phyloP scores from a whole-genome alignment of 1,140 invertebrate species.

The Lordiphosa collinella region DNA sequence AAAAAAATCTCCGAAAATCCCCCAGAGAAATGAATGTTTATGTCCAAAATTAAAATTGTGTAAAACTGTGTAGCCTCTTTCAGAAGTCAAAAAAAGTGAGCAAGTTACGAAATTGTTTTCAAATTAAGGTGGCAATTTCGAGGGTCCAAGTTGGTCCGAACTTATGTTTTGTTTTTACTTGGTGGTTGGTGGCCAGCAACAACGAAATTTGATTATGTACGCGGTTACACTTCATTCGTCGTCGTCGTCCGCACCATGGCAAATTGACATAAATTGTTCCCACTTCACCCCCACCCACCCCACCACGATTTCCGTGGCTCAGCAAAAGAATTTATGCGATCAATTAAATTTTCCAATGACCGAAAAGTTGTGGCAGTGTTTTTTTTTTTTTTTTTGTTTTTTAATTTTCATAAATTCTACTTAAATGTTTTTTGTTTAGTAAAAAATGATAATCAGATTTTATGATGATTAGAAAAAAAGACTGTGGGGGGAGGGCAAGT shows the following conservation, averaged over 20 bases:
- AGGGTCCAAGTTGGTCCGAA: constrained; percentile 8
- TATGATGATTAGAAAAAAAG: constrained; percentile 70
- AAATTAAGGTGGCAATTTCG: constrained; percentile 62
- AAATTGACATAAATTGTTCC: constrained; percentile 61
- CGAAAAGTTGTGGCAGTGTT: constrained; percentile 49
- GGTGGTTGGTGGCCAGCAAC: neutral
- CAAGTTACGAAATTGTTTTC: constrained; percentile 45
- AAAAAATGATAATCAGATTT: constrained; percentile 71
- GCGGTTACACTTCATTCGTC: constrained; percentile 71
- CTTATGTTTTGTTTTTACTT: constrained; percentile 21
- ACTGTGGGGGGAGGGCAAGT: constrained; percentile 33
- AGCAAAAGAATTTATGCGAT: constrained; percentile 64
- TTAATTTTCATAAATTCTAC: constrained; percentile 78
- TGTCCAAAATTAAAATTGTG: no score
- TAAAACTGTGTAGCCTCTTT: no score
- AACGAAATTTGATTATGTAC: constrained; percentile 67
- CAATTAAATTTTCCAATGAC: constrained; percentile 75
- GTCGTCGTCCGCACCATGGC: neutral
- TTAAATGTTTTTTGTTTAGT: constrained; percentile 55
- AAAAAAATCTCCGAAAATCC: no score
- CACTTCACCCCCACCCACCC: neutral
- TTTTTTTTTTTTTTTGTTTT: constrained; percentile 8
- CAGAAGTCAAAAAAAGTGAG: neutral
- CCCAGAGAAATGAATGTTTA: no score
- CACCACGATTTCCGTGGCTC: constrained; percentile 16